Evolutionary conservation across 2,888 invertebrate species (phyloP).

Genomic region (Cabera pusaria): DNA sequence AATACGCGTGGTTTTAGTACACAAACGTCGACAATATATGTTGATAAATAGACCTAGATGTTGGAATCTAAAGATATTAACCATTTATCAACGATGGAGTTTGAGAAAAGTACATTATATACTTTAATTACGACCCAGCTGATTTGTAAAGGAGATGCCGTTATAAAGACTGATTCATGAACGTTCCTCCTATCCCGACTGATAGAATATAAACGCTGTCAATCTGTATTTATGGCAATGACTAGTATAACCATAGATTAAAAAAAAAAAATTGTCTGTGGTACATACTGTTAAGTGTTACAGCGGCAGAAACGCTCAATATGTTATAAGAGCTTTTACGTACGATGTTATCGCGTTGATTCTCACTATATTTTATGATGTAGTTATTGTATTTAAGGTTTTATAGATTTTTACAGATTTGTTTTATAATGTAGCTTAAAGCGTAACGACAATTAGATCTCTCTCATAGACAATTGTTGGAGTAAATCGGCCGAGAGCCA

Average conservation of each 20-base stretch:
- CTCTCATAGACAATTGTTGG: conserved; percentile 70
- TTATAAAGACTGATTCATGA: conserved; percentile 18
- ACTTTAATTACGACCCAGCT: conserved; percentile 18
- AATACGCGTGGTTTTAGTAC: conserved; percentile 26
- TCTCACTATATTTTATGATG: conserved; percentile 54
- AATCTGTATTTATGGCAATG: too few species aligned
- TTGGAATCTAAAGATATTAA: too few species aligned
- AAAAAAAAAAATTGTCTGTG: conserved; percentile 1
- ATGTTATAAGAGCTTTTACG: too few species aligned
- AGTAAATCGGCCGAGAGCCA: conserved; percentile 66
- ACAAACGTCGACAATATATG: too few species aligned
- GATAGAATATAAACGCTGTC: too few species aligned
- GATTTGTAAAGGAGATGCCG: conserved; percentile 32
- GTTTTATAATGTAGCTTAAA: conserved; percentile 71
- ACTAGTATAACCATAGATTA: too few species aligned
- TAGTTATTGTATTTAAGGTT: conserved; percentile 38
- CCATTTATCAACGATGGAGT: too few species aligned
- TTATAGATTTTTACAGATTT: conserved; percentile 51
- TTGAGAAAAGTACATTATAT: too few species aligned
- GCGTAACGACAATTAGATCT: conserved; percentile 74
- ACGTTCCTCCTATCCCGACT: conserved; percentile 1
- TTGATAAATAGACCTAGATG: too few species aligned
- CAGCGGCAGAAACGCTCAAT: conserved; percentile 29
- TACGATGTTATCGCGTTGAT: conserved; percentile 46
- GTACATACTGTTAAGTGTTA: conserved; percentile 13